Base-by-base conservation (phyloP, 2,113 vertebrate genomes). In the Ameiurus melas region DNA sequence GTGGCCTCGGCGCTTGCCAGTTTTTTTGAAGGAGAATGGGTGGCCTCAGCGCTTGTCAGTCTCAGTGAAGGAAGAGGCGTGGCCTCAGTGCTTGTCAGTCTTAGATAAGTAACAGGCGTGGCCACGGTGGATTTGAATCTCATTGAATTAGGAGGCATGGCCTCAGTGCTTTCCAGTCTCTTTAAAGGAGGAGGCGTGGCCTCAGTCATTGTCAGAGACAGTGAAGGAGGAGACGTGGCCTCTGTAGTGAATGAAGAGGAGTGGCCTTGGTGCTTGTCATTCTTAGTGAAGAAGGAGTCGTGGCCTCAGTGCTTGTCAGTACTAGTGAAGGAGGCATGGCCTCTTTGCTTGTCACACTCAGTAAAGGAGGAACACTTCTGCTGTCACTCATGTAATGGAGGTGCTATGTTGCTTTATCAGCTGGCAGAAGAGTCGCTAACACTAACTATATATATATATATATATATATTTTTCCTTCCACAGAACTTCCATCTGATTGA, bases 401-500 rank as follows among this genome's bases (percentile, higher is more conserved):
- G 4, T 70, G n/a, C 16, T 51, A 51, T 33, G 33, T 70, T 33
- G 14, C 13, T 9, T 64, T 9, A 27, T 27, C 25, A 68, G 27
- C 58, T 62, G 39, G 73, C 25, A 51, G 75, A 51, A 77, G 1
- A 12, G 39, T 51, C 1, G 1, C 43, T 27, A n/a, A 78, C 13
- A 8, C 5, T 78, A 22, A 39, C 9, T 25, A 33, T 17, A 51
- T 51, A 51, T 51, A 9, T 47, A n/a, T n/a, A n/a, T n/a, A n/a
- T n/a, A 47, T 47, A 47, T 47, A 47, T 51, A 10, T 51, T 87
- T n/a, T 78, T 62, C 9, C 87, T 73, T 80, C n/a, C 25, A 17
- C 96, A 99, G 98, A 99, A 99, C 91, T 99, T 99, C 88, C 98
- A 99, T 89, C 96, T 99, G 22, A 99, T 99, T 53, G 98, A 99